Evolutionary conservation across 35 echinoderm and acorn worm genomes (phyloP).

Genomic region (Apostichopus californicus): DNA sequence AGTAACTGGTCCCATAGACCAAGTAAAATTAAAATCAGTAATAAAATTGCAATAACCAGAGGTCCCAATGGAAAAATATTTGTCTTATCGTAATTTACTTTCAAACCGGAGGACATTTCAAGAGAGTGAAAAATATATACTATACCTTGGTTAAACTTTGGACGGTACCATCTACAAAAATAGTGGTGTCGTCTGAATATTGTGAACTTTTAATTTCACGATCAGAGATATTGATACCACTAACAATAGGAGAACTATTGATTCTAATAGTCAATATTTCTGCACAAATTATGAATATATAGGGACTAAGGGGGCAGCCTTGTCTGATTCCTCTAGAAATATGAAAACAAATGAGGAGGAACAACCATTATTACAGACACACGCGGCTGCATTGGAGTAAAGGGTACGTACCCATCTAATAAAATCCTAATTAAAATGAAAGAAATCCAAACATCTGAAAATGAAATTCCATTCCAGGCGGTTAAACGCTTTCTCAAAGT

Average conservation of each 20-base stretch:
- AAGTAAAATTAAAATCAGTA: not conserved
- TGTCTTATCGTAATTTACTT: constrained; percentile 11
- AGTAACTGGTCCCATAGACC: not conserved
- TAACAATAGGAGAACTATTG: too few species aligned
- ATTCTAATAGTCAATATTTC: not conserved
- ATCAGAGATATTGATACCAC: too few species aligned
- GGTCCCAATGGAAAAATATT: not conserved
- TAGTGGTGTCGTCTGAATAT: not conserved
- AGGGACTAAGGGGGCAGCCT: not conserved
- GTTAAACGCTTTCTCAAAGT: too few species aligned
- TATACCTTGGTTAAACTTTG: not conserved
- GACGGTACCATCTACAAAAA: not conserved
- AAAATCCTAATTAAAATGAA: too few species aligned
- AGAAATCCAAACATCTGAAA: too few species aligned
- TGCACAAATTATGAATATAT: not conserved
- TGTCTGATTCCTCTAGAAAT: not conserved
- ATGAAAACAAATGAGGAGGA: not conserved
- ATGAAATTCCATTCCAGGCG: too few species aligned
- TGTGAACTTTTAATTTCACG: not conserved
- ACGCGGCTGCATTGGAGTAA: not conserved
- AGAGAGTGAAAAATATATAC: not conserved
- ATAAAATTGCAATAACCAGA: not conserved
- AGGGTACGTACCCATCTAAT: too few species aligned
- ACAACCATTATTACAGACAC: not conserved
- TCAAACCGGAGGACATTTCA: not conserved